Evolutionary conservation across 2,113 vertebrate species (phyloP).

Genomic region (Boleophthalmus pectinirostris): DNA sequence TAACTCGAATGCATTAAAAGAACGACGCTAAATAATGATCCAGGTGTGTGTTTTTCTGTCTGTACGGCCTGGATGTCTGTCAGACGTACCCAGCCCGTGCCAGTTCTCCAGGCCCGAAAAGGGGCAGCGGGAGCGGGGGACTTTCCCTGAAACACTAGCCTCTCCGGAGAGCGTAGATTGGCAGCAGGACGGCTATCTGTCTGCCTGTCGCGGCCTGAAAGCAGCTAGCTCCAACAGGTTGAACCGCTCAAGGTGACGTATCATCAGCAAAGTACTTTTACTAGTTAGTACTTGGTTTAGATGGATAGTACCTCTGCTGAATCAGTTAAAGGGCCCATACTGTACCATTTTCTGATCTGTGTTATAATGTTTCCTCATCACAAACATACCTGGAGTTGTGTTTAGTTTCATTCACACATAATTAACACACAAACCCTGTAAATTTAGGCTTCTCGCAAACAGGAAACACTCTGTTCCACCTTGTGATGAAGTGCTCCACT

Average conservation of each 20-base stretch:
- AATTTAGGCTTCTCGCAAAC: too few species aligned
- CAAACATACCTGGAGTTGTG: too few species aligned
- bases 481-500: too few species aligned
- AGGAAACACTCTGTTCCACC: too few species aligned
- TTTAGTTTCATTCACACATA: too few species aligned
- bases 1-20: slow-evolving; percentile 18
- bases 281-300: neutral
- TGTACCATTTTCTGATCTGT: too few species aligned
- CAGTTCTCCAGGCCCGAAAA: slow-evolving; percentile 55
- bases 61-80: slow-evolving; percentile 38
- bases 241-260: neutral
- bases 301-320: too few species aligned
- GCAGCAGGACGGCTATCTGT: slow-evolving; percentile 63
- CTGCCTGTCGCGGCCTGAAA: slow-evolving; percentile 55
- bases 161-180: slow-evolving; percentile 65
- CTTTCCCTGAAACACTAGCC: slow-evolving; percentile 73
- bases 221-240: slow-evolving; percentile 37
- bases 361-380: too few species aligned
- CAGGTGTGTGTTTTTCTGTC: slow-evolving; percentile 1
- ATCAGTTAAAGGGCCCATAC: too few species aligned
- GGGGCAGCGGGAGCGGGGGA: slow-evolving; percentile 53
- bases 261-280: neutral
- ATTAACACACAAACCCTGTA: too few species aligned
- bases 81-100: slow-evolving; percentile 36
- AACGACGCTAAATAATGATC: slow-evolving; percentile 43